Evolutionary conservation across 2,888 invertebrate genomes (phyloP).

Genomic region (Lathronympha strigana): DNA sequence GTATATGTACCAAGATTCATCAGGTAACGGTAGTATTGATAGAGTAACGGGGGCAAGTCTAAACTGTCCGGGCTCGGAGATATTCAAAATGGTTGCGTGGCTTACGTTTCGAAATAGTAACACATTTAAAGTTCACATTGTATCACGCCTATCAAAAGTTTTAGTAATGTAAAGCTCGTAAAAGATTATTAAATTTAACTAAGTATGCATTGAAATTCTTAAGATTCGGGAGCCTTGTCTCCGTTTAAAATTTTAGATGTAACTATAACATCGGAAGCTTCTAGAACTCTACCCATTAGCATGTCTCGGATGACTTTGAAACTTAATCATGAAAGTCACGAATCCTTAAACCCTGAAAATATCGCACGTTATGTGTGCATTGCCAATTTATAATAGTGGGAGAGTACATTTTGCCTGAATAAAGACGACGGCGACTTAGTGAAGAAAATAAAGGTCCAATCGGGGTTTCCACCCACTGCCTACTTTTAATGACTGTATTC

Average conservation of each 20-base stretch:
- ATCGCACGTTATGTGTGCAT: slow-evolving; percentile 8
- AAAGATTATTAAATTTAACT: slow-evolving; percentile 6
- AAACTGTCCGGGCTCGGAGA: slow-evolving; percentile 49
- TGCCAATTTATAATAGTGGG: slow-evolving; percentile 4
- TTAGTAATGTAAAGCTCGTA: slow-evolving; percentile 9
- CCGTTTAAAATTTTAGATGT: not conserved
- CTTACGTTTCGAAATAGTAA: slow-evolving; percentile 56
- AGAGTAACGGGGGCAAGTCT: slow-evolving; percentile 61
- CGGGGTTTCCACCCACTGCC: no score
- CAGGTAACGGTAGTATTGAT: slow-evolving; percentile 58
- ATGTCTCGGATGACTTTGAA: slow-evolving; percentile 53
- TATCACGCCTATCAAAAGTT: slow-evolving; percentile 8
- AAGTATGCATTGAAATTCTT: not conserved
- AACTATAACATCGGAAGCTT: not conserved
- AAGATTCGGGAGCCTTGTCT: not conserved
- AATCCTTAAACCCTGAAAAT: slow-evolving; percentile 11
- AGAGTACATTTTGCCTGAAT: not conserved
- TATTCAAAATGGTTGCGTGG: slow-evolving; percentile 49
- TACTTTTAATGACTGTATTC: no score
- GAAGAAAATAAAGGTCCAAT: not conserved
- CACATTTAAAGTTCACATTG: slow-evolving; percentile 49
- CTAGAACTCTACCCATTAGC: slow-evolving; percentile 53
- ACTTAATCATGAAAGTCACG: slow-evolving; percentile 53
- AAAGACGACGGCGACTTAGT: not conserved
- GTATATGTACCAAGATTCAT: slow-evolving; percentile 49